Evolutionary conservation across 2,888 invertebrate species (phyloP).

Genomic region (Choreutis nemorana): DNA sequence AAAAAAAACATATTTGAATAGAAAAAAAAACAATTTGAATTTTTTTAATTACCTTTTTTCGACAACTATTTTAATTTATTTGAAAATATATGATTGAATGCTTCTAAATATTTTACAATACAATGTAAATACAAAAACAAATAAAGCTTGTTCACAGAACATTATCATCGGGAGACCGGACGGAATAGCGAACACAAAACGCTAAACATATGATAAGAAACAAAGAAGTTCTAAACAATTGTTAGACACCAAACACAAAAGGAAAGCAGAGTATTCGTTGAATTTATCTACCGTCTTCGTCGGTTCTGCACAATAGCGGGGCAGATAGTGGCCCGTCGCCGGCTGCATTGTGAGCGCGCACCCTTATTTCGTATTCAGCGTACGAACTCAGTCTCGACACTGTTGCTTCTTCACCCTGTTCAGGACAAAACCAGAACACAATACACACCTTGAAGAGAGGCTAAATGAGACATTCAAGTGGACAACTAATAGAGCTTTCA

Average conservation of each 20-base stretch:
- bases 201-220: neutral
- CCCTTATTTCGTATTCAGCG: slow-evolving; percentile 87
- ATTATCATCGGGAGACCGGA: slow-evolving; percentile 1
- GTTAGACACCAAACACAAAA: too few species aligned
- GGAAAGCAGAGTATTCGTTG: neutral
- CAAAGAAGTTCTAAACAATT: too few species aligned
- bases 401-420: slow-evolving; percentile 76
- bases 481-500: too few species aligned
- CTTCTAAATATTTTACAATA: neutral
- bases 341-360: slow-evolving; percentile 83
- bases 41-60: neutral
- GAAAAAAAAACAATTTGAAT: neutral
- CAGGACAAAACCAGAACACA: too few species aligned
- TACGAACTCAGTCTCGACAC: slow-evolving; percentile 81
- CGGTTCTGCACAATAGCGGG: slow-evolving; percentile 80
- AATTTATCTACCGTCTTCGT: slow-evolving; percentile 76
- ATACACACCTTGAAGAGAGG: too few species aligned
- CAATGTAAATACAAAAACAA: neutral
- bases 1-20: neutral
- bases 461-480: too few species aligned
- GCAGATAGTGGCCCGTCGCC: slow-evolving; percentile 84
- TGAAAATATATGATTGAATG: neutral
- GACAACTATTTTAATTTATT: neutral
- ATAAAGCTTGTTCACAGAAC: neutral
- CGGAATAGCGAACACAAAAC: neutral